These are phyloP conservation scores for Oncopodura yosiiana DNA, from an alignment of 1,140 invertebrate genomes.

Conservation along the genomic window DNA sequence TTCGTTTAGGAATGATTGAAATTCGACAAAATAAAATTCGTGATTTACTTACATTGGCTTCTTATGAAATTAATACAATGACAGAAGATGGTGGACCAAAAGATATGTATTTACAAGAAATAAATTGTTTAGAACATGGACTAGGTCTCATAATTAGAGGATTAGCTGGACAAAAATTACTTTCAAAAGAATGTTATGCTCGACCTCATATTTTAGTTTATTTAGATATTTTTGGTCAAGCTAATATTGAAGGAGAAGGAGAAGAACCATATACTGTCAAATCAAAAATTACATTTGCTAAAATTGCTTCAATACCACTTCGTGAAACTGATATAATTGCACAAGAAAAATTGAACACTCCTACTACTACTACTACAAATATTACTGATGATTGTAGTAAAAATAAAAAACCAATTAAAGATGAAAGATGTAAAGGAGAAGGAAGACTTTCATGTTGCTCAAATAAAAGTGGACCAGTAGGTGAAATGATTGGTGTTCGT, in stretches of 20 bases:
- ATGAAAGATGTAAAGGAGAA: too few species aligned
- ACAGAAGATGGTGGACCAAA: conserved; percentile 8
- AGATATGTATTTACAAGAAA: conserved; percentile 13
- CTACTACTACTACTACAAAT: neutral
- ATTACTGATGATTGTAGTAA: too few species aligned
- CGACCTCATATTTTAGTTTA: conserved; percentile 19
- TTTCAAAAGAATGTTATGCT: conserved; percentile 3
- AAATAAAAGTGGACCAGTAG: conserved; percentile 4
- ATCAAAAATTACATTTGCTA: conserved; percentile 24
- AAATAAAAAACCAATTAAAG: too few species aligned
- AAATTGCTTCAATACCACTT: conserved; percentile 23
- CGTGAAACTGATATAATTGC: neutral
- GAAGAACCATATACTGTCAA: neutral
- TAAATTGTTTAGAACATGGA: conserved; percentile 22
- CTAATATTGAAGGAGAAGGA: neutral
- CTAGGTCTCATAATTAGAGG: conserved; percentile 16
- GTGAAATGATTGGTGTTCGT: conserved; percentile 17
- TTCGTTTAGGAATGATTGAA: conserved; percentile 19
- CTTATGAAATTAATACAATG: conserved; percentile 14
- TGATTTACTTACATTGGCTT: conserved; percentile 21
- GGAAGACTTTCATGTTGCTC: neutral
- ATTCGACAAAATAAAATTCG: conserved; percentile 18
- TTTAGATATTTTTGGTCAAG: conserved; percentile 13
- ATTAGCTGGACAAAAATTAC: conserved; percentile 15
- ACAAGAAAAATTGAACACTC: neutral